phyloP scores from a whole-genome alignment of 2,113 vertebrate genomes.

The Odontophorus gujanensis region DNA sequence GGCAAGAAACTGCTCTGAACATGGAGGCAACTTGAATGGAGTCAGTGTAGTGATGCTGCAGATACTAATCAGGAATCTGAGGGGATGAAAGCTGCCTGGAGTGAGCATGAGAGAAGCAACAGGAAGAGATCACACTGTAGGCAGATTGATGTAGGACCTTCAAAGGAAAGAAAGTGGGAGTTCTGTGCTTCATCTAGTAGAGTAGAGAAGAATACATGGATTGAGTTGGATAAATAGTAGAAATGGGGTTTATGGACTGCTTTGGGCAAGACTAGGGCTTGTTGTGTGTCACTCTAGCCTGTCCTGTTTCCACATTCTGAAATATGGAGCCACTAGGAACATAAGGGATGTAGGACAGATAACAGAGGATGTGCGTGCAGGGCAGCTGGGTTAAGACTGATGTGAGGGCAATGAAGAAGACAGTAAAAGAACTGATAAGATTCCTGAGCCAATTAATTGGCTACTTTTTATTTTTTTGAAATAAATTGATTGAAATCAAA shows the following conservation, averaged over 20 bases:
- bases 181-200: not conserved
- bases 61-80: not conserved
- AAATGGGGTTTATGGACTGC: not conserved
- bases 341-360: not conserved
- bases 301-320: not conserved
- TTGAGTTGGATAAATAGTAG: not conserved
- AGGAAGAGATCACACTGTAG: not conserved
- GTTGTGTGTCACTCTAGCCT: not conserved
- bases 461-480: not conserved
- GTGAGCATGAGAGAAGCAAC: not conserved
- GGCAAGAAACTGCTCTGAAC: not conserved
- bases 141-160: not conserved
- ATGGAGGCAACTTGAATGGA: not conserved
- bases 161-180: not conserved
- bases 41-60: not conserved
- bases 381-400: not conserved
- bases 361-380: not conserved
- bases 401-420: not conserved
- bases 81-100: not conserved
- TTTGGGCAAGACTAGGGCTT: not conserved
- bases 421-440: not conserved
- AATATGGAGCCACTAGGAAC: not conserved
- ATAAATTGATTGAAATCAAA: conserved; percentile 2
- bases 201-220: not conserved
- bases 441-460: not conserved